These are phyloP conservation scores for Philypnodon macrostomus DNA, from an alignment of 2,797 vertebrate genomes.

Conservation along the genomic window DNA sequence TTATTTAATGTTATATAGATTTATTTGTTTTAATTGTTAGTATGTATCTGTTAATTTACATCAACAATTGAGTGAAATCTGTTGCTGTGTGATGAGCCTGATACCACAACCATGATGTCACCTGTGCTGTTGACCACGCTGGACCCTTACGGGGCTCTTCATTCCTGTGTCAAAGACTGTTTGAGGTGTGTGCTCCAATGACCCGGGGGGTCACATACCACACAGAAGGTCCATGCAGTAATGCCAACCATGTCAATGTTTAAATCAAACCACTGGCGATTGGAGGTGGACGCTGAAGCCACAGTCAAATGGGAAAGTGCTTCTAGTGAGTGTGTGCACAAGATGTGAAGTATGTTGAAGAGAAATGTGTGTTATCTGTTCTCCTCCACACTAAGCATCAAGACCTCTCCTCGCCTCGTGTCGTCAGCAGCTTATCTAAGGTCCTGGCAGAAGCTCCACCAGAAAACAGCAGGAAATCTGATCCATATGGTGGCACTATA, in stretches of 20 bases:
- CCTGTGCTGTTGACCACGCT: slow-evolving; percentile 38
- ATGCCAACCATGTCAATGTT: slow-evolving; percentile 71
- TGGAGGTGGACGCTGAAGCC: slow-evolving; percentile 42
- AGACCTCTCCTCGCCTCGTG: slow-evolving; percentile 68
- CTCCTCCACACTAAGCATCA: slow-evolving; percentile 64
- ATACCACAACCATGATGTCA: slow-evolving; percentile 23
- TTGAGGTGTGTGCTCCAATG: slow-evolving; percentile 65
- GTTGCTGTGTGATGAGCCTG: neutral
- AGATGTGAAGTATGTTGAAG: slow-evolving; percentile 70
- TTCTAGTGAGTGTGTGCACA: slow-evolving; percentile 54
- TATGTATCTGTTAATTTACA: neutral
- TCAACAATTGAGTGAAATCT: neutral
- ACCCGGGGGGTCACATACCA: slow-evolving; percentile 71
- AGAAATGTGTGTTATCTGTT: slow-evolving; percentile 78
- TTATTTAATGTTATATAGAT: neutral
- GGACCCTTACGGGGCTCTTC: slow-evolving; percentile 35
- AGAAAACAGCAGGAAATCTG: slow-evolving; percentile 71
- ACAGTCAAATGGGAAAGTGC: slow-evolving; percentile 54
- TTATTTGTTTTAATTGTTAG: neutral
- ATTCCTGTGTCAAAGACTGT: slow-evolving; percentile 49
- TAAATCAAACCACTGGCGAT: slow-evolving; percentile 68
- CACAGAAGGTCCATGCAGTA: slow-evolving; percentile 52
- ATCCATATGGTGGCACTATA: slow-evolving; percentile 75
- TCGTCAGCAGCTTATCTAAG: slow-evolving; percentile 71
- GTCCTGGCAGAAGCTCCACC: slow-evolving; percentile 64